Base-by-base conservation (phyloP, 1,140 invertebrate species). In the Myzus persicae region DNA sequence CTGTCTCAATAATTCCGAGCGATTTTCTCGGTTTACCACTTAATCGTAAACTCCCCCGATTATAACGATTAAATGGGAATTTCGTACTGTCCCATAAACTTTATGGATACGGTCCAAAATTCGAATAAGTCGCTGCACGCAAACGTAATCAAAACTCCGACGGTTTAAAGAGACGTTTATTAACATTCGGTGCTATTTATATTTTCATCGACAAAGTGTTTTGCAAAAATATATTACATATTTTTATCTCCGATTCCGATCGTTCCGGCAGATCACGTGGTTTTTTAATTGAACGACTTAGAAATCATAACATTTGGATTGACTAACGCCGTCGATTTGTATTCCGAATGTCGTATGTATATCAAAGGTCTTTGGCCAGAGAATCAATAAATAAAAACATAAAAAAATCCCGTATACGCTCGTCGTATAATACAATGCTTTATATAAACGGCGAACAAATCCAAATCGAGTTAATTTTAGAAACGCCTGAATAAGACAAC, bases 61-160 rank as follows among this genome's bases (percentile, higher is more conserved):
- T 91, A 67, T 67, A 91, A 67, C 31, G 26, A 40, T 9, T 40
- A 91, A 91, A 76, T 6, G 38, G 18, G 31, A 91, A 91, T 76
- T 91, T 91, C 24, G 76, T 46, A 46, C 90, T 24, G n/a, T n/a
- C 44, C 22, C 22, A 92, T 82, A 92, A 92, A 92, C 67, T 92
- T 92, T 82, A 92, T 92, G 44, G 67, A 81, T 81, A 40, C 22
- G n/a, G 26, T 81, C 67, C 54, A 82, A 92, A 82, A 82, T 92
- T 92, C 44, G n/a, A 91, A 82, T 91, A 82, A 81, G 59, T 82
- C 54, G 20, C 59, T 44, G 51, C 42, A 91, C 36, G 67, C 67
- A 91, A 44, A 46, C 59, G 40, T 81, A 81, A 91, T 91, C 90
- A 91, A 91, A 91, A 44, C 40, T 44, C 40, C 4, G 59, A 36